Conservation (phyloP, 2,888 invertebrate genomes). For the Apotomis capreana region DNA sequence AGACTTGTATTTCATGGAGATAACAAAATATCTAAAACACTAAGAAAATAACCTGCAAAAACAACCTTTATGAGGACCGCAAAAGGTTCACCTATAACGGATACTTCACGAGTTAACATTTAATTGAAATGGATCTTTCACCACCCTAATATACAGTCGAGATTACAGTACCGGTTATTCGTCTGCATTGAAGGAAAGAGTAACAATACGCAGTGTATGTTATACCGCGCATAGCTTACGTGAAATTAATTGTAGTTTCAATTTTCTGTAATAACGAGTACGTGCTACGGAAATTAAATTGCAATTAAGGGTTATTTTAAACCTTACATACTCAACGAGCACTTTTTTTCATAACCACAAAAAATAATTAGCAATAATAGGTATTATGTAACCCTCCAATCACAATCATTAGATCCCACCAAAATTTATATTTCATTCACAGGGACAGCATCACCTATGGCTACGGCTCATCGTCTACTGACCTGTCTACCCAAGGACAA, state of each 20-base stretch:
- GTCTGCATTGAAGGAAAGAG: constrained; percentile 63
- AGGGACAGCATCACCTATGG: no score
- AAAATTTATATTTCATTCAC: no score
- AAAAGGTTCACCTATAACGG: constrained; percentile 52
- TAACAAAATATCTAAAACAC: constrained; percentile 62
- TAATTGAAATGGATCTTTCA: constrained; percentile 60
- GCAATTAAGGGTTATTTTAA: constrained; percentile 18
- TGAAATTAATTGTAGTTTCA: constrained; percentile 61
- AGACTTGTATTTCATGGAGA: constrained; percentile 69
- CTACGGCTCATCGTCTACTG: no score
- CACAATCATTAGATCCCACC: no score
- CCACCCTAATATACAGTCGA: constrained; percentile 52
- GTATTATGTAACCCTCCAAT: no score
- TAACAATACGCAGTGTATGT: constrained; percentile 64
- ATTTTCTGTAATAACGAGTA: constrained; percentile 29
- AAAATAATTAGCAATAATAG: no score
- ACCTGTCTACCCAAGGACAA: no score
- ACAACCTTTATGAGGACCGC: constrained; percentile 50
- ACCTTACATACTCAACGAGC: not conserved
- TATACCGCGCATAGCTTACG: constrained; percentile 70
- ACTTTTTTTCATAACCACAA: not conserved
- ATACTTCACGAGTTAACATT: constrained; percentile 39
- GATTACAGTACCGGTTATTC: constrained; percentile 55
- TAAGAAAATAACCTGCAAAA: constrained; percentile 51
- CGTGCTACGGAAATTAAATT: constrained; percentile 23